Conservation (phyloP, 1,140 invertebrate species). For the Bacillus rossius region DNA sequence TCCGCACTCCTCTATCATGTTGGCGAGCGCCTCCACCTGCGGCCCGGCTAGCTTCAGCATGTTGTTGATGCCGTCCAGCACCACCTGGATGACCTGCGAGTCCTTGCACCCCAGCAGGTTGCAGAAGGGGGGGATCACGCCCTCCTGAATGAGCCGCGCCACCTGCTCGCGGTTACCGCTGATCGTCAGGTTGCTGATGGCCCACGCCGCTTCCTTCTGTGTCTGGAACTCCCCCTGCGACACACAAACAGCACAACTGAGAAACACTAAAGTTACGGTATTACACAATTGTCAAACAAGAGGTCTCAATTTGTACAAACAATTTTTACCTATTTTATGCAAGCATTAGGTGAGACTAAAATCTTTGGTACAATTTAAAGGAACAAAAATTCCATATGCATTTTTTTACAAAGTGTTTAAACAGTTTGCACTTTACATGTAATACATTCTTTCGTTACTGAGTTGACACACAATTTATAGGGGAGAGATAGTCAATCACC, state of each 20-base stretch:
- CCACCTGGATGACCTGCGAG: slow-evolving; percentile 82
- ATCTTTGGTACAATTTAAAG: too few relatives aligned
- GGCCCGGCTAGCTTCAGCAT: slow-evolving; percentile 80
- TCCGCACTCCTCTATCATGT: slow-evolving; percentile 86
- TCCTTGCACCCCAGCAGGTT: slow-evolving; percentile 86
- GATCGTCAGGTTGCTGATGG: slow-evolving; percentile 97
- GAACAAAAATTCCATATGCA: too few relatives aligned
- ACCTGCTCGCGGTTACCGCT: slow-evolving; percentile 91
- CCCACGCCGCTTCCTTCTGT: slow-evolving; percentile 99
- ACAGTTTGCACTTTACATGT: too few relatives aligned
- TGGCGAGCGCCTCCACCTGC: slow-evolving; percentile 72
- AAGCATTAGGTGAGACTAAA: too few relatives aligned
- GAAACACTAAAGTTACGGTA: too few relatives aligned
- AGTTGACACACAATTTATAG: too few relatives aligned
- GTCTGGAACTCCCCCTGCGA: slow-evolving; percentile 94
- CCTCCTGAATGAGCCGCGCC: slow-evolving; percentile 77
- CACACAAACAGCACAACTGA: slow-evolving; percentile 14
- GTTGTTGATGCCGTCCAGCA: slow-evolving; percentile 88
- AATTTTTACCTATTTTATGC: too few relatives aligned
- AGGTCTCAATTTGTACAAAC: too few relatives aligned
- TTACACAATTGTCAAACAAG: too few relatives aligned
- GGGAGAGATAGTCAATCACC: too few relatives aligned
- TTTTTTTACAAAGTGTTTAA: too few relatives aligned
- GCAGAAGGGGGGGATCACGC: slow-evolving; percentile 88
- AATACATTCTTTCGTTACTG: too few relatives aligned